Evolutionary conservation across 2,113 vertebrate species (phyloP), one percentile per base, ranked within the genome.

Genomic region (Perccottus glenii): DNA sequence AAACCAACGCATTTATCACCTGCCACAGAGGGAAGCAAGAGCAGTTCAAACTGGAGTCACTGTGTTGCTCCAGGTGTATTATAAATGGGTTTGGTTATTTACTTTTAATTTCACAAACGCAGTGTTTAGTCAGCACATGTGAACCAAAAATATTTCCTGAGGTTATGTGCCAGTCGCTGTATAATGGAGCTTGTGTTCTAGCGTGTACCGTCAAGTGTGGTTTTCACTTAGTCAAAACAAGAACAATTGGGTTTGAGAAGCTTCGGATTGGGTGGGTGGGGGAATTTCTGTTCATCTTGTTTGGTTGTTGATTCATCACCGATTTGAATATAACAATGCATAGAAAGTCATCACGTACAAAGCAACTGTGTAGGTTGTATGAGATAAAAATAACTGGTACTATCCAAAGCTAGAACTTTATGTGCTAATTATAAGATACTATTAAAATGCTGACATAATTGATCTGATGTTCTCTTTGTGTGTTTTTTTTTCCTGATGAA

Each of bases 151-250:
- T 92, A 89, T 88, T 92, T 94, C 93, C 94, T 92, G 91, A 88
- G 84, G 87, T 81, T 88, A 90, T 84, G 83, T 85, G 80, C 85
- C 88, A 85, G 85, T 88, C 85, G 56, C 68, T 56, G 67, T 67
- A 67, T 77, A 89, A 48, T 70, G 81, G 91, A 89, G 90, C 55
- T 60, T 75, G 85, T 89, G 15, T 85, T 67, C 52, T 68, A 78
- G 82, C 82, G 79, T 82, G 81, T 70, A 89, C 73, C 82, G 89
- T 91, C 87, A 83, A 66, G 68, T 94, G 94, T 90, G 94, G 94
- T 93, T 91, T 89, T 85, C 78, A 90, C 90, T 92, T 92, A 92
- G 93, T 95, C 95, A 96, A 93, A 96, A 94, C 94, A 95, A 91
- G 93, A 96, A 89, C 88, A 88, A 89, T 94, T 91, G 61, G 91